Evolutionary conservation across 2,888 invertebrate genomes (phyloP).

Genomic region (Ochlodes sylvanus): DNA sequence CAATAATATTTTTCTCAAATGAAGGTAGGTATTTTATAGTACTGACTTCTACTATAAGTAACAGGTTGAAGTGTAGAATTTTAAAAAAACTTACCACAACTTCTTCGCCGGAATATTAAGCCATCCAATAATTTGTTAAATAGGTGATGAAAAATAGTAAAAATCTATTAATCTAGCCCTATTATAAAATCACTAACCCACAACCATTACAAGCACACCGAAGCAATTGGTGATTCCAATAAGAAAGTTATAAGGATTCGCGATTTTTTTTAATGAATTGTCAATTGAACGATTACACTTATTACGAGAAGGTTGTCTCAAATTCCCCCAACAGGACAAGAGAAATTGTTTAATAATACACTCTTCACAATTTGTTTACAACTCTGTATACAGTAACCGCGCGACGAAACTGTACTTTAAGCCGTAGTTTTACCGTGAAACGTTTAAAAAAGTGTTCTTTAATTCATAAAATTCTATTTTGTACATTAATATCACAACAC

Average conservation of each 20-base stretch:
- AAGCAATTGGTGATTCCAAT: neutral
- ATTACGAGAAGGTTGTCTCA: no score
- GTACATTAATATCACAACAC: conserved; percentile 28
- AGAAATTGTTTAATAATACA: conserved; percentile 6
- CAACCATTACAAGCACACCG: neutral
- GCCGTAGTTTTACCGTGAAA: neutral
- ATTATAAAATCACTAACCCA: neutral
- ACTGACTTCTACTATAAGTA: no score
- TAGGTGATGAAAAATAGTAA: no score
- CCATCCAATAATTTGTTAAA: neutral
- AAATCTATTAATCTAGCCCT: no score
- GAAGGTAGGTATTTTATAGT: no score
- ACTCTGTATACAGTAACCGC: neutral
- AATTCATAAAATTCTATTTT: conserved; percentile 19
- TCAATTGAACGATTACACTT: neutral
- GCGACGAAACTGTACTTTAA: neutral
- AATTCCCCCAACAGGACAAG: neutral
- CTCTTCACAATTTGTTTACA: conserved; percentile 9
- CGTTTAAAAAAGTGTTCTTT: neutral
- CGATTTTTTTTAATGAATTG: neutral
- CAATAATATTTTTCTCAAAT: no score
- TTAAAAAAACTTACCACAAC: conserved; percentile 9
- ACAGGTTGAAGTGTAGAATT: no score
- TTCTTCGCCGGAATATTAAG: neutral
- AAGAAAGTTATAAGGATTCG: conserved; percentile 11